A percentile compares a stretch with the other conserved stretches of the same genome.
Conservation (phyloP, 2,888 invertebrate genomes). For the Caenorhabditis wallacei region DNA sequence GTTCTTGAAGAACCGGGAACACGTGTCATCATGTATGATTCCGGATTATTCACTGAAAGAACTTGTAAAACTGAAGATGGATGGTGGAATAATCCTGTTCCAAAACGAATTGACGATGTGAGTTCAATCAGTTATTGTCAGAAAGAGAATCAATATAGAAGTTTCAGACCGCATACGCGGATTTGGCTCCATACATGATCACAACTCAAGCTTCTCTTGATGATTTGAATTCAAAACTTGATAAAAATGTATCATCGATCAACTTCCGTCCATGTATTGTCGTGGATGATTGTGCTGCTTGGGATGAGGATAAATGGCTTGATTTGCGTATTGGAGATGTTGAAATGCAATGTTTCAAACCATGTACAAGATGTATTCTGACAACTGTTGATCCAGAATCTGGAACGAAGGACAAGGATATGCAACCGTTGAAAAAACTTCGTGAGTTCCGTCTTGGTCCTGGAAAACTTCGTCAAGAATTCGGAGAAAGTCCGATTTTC, state of each 20-base stretch:
- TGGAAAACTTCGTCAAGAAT: conserved; percentile 68
- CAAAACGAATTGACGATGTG: conserved; percentile 71
- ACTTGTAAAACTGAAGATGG: conserved; percentile 61
- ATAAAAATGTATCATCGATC: conserved; percentile 64
- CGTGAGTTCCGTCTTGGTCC: conserved; percentile 74
- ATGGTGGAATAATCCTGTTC: conserved; percentile 76
- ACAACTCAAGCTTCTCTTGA: conserved; percentile 76
- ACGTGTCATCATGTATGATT: conserved; percentile 76
- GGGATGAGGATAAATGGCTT: conserved; percentile 80
- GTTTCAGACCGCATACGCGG: conserved; percentile 75
- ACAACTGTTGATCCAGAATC: conserved; percentile 71
- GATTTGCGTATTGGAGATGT: conserved; percentile 78
- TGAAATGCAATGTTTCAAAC: conserved; percentile 79
- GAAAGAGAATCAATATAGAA: not conserved
- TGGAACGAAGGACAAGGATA: conserved; percentile 67
- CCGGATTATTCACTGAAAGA: conserved; percentile 77
- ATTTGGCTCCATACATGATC: conserved; percentile 77
- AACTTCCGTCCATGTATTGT: conserved; percentile 81
- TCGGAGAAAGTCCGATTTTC: conserved; percentile 72
- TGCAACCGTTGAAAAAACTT: conserved; percentile 74
- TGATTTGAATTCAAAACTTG: conserved; percentile 73
- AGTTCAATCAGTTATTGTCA: not conserved
- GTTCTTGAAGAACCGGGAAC: conserved; percentile 68
- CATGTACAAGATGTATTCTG: conserved; percentile 77
- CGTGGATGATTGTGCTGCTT: conserved; percentile 74